Evolutionary conservation across 2,888 invertebrate species (phyloP).

Genomic region (Brachyopa scutellaris): DNA sequence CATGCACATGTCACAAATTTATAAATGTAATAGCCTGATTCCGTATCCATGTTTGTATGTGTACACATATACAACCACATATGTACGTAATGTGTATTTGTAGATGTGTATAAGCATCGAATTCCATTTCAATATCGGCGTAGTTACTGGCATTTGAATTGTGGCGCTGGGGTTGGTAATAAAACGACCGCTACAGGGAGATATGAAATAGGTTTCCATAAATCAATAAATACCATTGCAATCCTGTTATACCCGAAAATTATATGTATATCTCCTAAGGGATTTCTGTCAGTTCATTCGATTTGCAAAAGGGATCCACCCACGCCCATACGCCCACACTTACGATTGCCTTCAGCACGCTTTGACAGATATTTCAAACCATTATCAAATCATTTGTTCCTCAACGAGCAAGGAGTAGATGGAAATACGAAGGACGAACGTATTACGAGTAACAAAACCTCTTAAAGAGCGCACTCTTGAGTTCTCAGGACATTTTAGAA

Average conservation of each 20-base stretch:
- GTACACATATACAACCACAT: conserved; percentile 1
- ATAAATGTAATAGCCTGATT: conserved; percentile 52
- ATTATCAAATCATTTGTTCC: conserved; percentile 37
- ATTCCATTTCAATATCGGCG: conserved; percentile 45
- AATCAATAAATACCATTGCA: conserved; percentile 63
- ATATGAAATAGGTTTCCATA: conserved; percentile 59
- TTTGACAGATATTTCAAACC: conserved; percentile 42
- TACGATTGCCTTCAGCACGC: conserved; percentile 23
- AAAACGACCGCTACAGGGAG: conserved; percentile 57
- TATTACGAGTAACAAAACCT: not conserved
- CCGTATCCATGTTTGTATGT: conserved; percentile 9
- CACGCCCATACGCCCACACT: not conserved
- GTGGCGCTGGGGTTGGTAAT: conserved; percentile 41
- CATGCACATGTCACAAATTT: conserved; percentile 56
- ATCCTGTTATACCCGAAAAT: conserved; percentile 28
- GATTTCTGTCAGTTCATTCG: conserved; percentile 57
- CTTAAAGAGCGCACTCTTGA: not conserved
- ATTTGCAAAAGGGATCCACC: conserved; percentile 43
- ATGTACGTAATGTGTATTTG: not conserved
- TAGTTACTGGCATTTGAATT: conserved; percentile 37
- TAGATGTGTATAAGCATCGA: conserved; percentile 2
- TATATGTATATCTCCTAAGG: conserved; percentile 38
- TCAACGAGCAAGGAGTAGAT: conserved; percentile 14
- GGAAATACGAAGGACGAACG: not conserved
- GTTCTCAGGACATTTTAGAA: too few species aligned